Evolutionary conservation across 2,797 vertebrate genomes (phyloP).

Genomic region (Typhlichthys eigenmanni): DNA sequence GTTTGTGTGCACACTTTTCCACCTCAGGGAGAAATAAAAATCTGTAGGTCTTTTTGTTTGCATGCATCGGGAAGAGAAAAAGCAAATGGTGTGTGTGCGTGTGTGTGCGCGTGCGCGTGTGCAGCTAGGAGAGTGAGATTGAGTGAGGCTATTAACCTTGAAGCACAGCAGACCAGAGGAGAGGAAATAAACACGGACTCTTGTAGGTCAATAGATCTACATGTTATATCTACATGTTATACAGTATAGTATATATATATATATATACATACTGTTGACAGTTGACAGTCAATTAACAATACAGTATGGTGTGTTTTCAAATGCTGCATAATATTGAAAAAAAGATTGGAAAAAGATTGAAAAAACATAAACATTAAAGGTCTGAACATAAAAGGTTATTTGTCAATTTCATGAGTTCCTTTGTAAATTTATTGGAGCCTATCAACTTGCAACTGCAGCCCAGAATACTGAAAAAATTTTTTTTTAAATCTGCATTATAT

Average conservation of each 20-base stretch:
- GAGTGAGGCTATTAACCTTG: slow-evolving; percentile 1
- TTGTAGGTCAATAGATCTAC: background rate
- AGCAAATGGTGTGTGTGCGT: background rate
- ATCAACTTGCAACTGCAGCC: too few relatives aligned
- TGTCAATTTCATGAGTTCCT: too few relatives aligned
- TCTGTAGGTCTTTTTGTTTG: background rate
- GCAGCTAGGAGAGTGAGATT: background rate
- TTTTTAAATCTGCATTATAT: too few relatives aligned
- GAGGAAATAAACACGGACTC: background rate
- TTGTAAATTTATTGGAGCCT: too few relatives aligned
- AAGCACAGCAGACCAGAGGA: slow-evolving; percentile 1
- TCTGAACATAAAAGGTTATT: background rate
- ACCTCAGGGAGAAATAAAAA: background rate
- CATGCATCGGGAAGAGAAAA: background rate
- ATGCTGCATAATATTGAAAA: too few relatives aligned
- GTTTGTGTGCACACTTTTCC: background rate
- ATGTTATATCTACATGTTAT: background rate
- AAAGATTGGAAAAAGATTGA: too few relatives aligned
- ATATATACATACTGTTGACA: too few relatives aligned
- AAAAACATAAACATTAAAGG: too few relatives aligned
- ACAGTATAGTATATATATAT: too few relatives aligned
- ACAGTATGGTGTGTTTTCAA: too few relatives aligned
- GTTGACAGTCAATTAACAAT: too few relatives aligned
- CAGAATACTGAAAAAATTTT: too few relatives aligned
- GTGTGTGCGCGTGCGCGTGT: background rate